Percentiles rank a stretch among this genome's conserved stretches.
phyloP scores from a whole-genome alignment of 2,797 vertebrate genomes.

The Caiman crocodilus region DNA sequence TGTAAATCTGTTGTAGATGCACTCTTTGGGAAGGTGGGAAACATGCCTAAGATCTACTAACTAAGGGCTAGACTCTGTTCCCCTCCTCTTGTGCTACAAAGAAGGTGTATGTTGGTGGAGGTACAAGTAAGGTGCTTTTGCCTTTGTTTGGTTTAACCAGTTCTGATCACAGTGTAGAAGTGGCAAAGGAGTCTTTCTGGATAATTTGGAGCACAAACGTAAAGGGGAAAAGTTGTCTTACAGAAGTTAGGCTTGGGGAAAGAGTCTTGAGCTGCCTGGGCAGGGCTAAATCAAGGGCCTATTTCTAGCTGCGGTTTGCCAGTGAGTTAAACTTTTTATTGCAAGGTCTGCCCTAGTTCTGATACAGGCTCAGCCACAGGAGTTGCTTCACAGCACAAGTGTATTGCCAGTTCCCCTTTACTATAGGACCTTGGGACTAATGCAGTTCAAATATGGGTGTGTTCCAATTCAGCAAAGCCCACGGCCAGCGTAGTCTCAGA shows the following conservation, averaged over 20 bases:
- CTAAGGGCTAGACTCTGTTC: background rate
- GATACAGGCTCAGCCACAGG: too few species aligned
- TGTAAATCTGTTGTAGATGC: background rate
- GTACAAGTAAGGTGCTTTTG: background rate
- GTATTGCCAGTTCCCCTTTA: too few species aligned
- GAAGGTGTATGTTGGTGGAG: background rate
- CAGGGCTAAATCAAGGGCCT: background rate
- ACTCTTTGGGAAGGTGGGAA: background rate
- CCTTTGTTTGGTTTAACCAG: background rate
- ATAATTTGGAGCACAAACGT: background rate
- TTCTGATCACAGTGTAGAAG: background rate
- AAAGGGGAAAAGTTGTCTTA: background rate
- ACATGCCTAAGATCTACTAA: background rate
- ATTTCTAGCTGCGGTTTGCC: background rate
- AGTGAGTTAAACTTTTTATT: too few species aligned
- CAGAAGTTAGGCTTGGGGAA: background rate
- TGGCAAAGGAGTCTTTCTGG: background rate
- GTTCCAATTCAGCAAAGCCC: too few species aligned
- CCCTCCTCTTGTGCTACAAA: background rate
- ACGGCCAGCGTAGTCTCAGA: too few species aligned
- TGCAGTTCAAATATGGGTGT: too few species aligned
- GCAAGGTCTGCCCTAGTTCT: too few species aligned
- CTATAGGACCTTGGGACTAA: too few species aligned
- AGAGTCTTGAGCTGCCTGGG: background rate
- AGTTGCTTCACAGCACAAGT: too few species aligned